phyloP scores from a whole-genome alignment of 2,888 invertebrate species.

The Papilio demoleus region DNA sequence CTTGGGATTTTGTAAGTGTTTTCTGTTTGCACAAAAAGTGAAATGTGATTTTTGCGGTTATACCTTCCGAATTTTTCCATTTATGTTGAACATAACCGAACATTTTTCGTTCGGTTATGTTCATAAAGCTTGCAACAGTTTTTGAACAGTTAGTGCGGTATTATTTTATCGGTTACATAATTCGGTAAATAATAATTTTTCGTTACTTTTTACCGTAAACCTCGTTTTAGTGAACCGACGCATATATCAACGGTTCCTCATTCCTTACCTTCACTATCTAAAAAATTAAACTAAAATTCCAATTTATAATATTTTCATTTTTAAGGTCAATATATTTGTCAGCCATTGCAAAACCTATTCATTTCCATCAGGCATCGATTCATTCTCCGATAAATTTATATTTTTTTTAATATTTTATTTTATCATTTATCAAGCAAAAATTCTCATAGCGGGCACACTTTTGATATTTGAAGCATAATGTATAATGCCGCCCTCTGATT shows the following conservation, averaged over 20 bases:
- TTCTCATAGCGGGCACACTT: slow-evolving; percentile 62
- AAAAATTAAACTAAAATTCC: no score
- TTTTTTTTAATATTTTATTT: slow-evolving; percentile 49
- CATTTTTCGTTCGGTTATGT: slow-evolving; percentile 29
- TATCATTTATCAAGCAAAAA: slow-evolving; percentile 69
- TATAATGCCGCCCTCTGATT: slow-evolving; percentile 78
- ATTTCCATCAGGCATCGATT: slow-evolving; percentile 23
- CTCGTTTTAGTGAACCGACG: neutral
- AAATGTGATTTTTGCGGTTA: slow-evolving; percentile 42
- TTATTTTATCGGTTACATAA: slow-evolving; percentile 11
- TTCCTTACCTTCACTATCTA: no score
- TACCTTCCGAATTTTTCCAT: slow-evolving; percentile 44
- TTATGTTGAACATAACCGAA: slow-evolving; percentile 36
- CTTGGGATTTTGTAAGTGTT: slow-evolving; percentile 58
- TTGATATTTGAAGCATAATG: slow-evolving; percentile 81
- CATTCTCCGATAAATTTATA: slow-evolving; percentile 45
- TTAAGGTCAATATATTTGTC: neutral
- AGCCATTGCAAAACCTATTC: neutral
- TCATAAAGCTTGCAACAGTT: slow-evolving; percentile 15
- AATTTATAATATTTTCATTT: no score
- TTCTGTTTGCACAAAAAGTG: slow-evolving; percentile 50
- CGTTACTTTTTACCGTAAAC: neutral
- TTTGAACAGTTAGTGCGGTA: neutral
- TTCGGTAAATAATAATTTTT: slow-evolving; percentile 12
- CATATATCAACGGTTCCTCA: neutral